Base-by-base conservation (phyloP, 2,797 vertebrate species). In the Zenarchopterus dispar region DNA sequence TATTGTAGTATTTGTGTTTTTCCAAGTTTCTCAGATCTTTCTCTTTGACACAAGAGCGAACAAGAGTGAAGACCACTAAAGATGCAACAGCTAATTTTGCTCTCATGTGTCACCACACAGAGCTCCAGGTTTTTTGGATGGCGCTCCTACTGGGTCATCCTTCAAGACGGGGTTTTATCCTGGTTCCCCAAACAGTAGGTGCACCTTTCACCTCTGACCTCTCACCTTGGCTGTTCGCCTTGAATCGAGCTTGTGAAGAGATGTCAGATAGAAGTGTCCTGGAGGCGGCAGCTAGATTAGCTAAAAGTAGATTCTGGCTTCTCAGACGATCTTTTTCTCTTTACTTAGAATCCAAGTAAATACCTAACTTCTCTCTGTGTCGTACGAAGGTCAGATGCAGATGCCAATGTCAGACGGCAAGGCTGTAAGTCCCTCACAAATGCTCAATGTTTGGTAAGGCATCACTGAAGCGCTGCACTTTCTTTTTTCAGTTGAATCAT, bases 171-270 rank as follows among this genome's bases (percentile, higher is more conserved):
- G 62, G 97, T 97, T 71, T 85, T 99, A 61, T 98, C 96, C n/a
- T 99, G 96, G 97, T 99, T 95, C 84, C 92, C 93, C 5, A 98
- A 96, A 88, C 96, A 98, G 97, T 99, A 91, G 91, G 94, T 90
- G 80, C 5, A 10, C 42, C 57, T 62, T 48, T 56, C 17, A 47
- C 36, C 36, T 8, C 31, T 31, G 1, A 6, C 16, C 5, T 49
- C 41, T 56, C 17, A 54, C 33, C 17, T 73, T 18, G 17, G 17
- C 53, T 63, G n/a, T 67, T 22, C 28, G 58, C 47, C 26, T 58
- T 80, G 56, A 75, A 31, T 70, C 50, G 63, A 48, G 48, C n/a
- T 6, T 28, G 10, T 60, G 48, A 26, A 64, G 67, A 73, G 26
- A 58, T 48, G 10, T 5, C 47, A 62, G 60, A 70, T 65, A 61